Evolutionary conservation across 2,113 vertebrate species (phyloP).

Genomic region (Mesembrinibis cayennensis): DNA sequence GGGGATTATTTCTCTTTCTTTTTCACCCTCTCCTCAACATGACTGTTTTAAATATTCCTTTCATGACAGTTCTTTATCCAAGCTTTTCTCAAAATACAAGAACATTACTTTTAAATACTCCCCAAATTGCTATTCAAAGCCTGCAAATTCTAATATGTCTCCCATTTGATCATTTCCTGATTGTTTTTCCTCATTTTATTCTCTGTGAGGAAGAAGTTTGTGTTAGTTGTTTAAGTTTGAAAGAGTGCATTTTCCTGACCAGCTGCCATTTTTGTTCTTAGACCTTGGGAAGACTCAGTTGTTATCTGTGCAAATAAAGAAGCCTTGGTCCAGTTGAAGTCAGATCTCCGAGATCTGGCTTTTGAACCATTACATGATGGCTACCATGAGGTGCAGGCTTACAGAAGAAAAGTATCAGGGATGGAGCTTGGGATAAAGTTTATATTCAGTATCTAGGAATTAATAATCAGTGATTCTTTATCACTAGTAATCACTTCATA

Average conservation of each 20-base stretch:
- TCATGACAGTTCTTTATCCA: not conserved
- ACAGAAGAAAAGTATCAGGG: not conserved
- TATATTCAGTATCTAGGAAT: not conserved
- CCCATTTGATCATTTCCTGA: not conserved
- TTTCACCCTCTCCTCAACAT: not conserved
- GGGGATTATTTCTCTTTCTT: not conserved
- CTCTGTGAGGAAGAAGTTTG: not conserved
- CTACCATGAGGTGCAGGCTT: not conserved
- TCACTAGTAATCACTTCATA: not conserved
- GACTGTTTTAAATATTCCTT: not conserved
- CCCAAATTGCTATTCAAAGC: not conserved
- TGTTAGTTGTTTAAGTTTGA: not conserved
- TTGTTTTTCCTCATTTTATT: not conserved
- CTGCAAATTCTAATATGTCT: not conserved
- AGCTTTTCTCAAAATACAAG: not conserved
- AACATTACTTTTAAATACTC: not conserved
- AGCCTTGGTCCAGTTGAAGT: not conserved
- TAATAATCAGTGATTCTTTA: not conserved
- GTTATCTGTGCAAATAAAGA: not conserved
- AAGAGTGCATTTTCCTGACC: not conserved
- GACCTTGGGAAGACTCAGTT: not conserved
- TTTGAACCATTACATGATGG: not conserved
- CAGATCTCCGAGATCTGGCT: not conserved
- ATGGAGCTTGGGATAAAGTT: not conserved
- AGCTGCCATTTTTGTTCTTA: not conserved